Evolutionary conservation across 2,888 invertebrate species (phyloP).

Genomic region (Norana najaformis): DNA sequence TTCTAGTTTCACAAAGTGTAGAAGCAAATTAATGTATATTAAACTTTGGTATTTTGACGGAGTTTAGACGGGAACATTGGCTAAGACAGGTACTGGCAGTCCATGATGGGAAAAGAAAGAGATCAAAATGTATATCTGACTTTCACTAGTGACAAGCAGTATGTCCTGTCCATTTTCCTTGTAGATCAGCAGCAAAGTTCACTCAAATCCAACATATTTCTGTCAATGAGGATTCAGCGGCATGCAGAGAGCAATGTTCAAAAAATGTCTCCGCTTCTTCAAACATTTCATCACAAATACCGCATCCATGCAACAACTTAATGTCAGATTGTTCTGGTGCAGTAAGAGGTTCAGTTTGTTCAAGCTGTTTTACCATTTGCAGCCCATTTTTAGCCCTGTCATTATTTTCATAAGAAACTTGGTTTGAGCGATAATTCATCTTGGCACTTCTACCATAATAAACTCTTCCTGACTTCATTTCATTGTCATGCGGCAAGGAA

Average conservation of each 20-base stretch:
- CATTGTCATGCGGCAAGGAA: not conserved
- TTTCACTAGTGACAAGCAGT: no score
- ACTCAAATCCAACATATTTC: no score
- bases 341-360: not conserved
- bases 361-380: not conserved
- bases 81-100: no score
- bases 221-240: not conserved
- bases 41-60: no score
- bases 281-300: not conserved
- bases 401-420: not conserved
- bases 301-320: not conserved
- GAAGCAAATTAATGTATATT: no score
- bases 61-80: no score
- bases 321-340: not conserved
- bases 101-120: no score
- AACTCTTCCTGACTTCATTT: not conserved
- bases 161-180: no score
- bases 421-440: not conserved
- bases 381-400: not conserved
- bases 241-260: not conserved
- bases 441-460: not conserved
- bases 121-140: no score
- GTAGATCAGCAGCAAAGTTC: no score
- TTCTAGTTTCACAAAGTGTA: no score
- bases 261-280: not conserved